Evolutionary conservation across 2,888 invertebrate species (phyloP), one percentile per base, ranked within the genome.

Genomic region (Serrognathus titanus): DNA sequence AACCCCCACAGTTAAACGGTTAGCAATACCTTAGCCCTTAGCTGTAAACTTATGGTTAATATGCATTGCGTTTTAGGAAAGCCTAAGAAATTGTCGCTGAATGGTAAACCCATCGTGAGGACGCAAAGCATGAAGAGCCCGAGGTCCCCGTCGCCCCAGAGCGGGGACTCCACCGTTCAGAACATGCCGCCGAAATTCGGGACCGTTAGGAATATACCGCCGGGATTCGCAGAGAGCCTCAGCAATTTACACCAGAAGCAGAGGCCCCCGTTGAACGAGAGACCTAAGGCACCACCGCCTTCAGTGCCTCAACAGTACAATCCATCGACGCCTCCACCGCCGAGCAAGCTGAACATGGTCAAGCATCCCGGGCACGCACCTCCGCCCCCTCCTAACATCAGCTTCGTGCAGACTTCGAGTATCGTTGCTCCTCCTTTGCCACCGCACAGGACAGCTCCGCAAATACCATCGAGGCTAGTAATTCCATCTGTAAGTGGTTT

Each of bases 91-190:
- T 75, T 85, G 10, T 76, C 81, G 50, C 76, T 83, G 24, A 84
- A 84, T 61, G 82, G 84, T 1, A 83, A 77, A 55, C 71, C 81
- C 41, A 88, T 90, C 3, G 82, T 86, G 8, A 80, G 92, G 60
- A 89, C 92, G 64, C 92, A 92, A 74, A 92, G 92, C 75, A 90
- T 93, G 90, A 83, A 90, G 75, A 83, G 88, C 66, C 90, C 92
- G 24, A 85, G 90, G 78, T 90, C 84, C 1, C 83, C 84, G 0
- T 81, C 83, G 1, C 82, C 83, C 1, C 77, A 82, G 41, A 79
- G 80, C 39, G 78, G 80, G 10, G 70, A 69, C 12, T 57, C 52
- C 48, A 64, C 63, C 12, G 64, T 65, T 11, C 59, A 63, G 40
- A 64, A 66, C 49, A 59, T 63, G 12, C 61, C 63, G 16, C 61